Evolutionary conservation across 2,888 invertebrate species (phyloP).

Genomic region (Dicyrtomina minuta): DNA sequence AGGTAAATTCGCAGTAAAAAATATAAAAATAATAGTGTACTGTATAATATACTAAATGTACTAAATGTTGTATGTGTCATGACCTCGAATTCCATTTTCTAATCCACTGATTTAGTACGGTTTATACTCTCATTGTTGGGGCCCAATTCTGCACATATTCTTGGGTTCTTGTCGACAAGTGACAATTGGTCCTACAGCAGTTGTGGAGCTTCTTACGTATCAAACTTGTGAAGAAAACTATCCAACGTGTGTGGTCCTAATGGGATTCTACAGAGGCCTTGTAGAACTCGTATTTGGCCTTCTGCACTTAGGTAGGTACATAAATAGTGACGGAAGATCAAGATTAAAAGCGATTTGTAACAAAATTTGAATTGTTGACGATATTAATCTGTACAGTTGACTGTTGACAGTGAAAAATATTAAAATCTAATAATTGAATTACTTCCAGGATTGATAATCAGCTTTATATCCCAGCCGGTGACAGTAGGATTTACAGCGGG

Average conservation of each 20-base stretch:
- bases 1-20: too few relatives aligned
- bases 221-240: conserved; percentile 35
- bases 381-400: neutral
- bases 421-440: neutral
- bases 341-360: too few relatives aligned
- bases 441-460: conserved; percentile 70
- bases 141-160: conserved; percentile 35
- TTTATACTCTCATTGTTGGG: conserved; percentile 32
- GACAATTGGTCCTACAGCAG: conserved; percentile 32
- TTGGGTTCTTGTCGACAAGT: conserved; percentile 32
- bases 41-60: too few relatives aligned
- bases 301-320: too few relatives aligned
- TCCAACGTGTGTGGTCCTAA: conserved; percentile 35
- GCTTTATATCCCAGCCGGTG: conserved; percentile 82
- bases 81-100: too few relatives aligned
- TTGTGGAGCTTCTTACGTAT: conserved; percentile 29
- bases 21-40: too few relatives aligned
- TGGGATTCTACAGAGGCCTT: conserved; percentile 29
- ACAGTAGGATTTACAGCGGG: conserved; percentile 82
- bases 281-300: conserved; percentile 23
- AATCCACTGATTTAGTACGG: too few relatives aligned
- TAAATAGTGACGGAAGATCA: too few relatives aligned
- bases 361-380: neutral
- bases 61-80: too few relatives aligned
- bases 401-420: too few relatives aligned